Evolutionary conservation across 2,888 invertebrate species (phyloP), one percentile per base, ranked within the genome.

Genomic region (Amblyteles armatorius): DNA sequence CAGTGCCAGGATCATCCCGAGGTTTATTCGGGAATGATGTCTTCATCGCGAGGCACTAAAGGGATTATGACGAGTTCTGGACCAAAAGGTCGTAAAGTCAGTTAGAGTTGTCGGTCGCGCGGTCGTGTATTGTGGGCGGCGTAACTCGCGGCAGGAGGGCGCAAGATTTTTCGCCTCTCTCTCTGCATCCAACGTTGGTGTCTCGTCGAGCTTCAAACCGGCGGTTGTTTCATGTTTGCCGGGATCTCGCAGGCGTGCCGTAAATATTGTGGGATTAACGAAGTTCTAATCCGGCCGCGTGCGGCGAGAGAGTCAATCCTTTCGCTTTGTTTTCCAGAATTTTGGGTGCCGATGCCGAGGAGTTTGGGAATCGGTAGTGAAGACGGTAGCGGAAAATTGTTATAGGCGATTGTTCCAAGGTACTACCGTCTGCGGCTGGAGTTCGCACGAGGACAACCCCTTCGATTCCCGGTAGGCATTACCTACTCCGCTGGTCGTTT

Each of bases 211-310:
- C 67, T 36, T 16, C 40, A 76, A 65, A 33, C 67, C 36, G 40
- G 63, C 33, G 67, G 69, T 76, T 78, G 73, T 76, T 82, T 71
- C 81, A 82, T 86, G 82, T 84, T 86, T 86, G 83, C 82, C 77
- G 68, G 84, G 83, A 73, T 74, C 81, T 63, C 76, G 71, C 79
- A 26, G 84, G 76, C 65, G 76, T 80, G 82, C 82, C 85, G 88
- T 90, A 90, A 89, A 91, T 90, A 90, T 89, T 88, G 82, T 77
- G 76, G 85, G 82, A 89, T 88, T 89, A 87, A 74, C 68, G 44
- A 63, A 69, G 55, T 50, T 74, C 76, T 78, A 79, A 85, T 79
- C 81, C 77, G 77, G 57, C 79, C 74, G 48, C 67, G 68, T 67
- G 36, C 73, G 65, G 77, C 52, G 52, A 40, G 71, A 69, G 68